These are phyloP conservation scores for Elanus axillaris DNA, from an alignment of 2,113 vertebrate species.

Conservation along the genomic window DNA sequence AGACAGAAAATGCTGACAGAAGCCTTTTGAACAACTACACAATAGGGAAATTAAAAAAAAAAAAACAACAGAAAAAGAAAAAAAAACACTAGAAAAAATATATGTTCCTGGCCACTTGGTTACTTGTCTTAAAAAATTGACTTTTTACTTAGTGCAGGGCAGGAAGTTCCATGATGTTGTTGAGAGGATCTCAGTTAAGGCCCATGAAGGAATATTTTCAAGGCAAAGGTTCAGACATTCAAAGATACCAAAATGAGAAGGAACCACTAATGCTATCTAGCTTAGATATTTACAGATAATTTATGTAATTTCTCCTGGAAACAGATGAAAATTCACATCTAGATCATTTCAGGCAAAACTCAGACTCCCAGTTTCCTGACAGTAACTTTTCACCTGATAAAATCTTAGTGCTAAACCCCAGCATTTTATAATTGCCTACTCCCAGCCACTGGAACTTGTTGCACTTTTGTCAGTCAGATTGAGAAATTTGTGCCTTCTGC, in stretches of 20 bases:
- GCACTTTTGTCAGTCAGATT: background rate
- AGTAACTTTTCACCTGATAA: background rate
- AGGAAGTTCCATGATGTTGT: background rate
- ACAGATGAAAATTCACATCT: background rate
- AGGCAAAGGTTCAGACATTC: background rate
- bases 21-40: background rate
- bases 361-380: background rate
- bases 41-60: rapidly evolving
- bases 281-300: background rate
- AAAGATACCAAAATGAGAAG: background rate
- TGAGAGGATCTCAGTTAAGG: background rate
- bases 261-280: background rate
- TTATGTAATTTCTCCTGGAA: background rate
- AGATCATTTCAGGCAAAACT: background rate
- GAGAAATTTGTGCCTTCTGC: background rate
- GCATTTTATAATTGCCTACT: background rate
- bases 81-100: no score
- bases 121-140: background rate
- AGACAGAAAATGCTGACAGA: background rate
- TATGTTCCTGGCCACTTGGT: background rate
- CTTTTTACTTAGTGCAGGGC: background rate
- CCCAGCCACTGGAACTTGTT: background rate
- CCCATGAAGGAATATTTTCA: background rate
- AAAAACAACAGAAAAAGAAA: no score
- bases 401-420: background rate